A percentile compares a stretch with the other conserved stretches of the same genome.
These are phyloP conservation scores for Vesta saturnalis DNA, from an alignment of 2,888 invertebrate genomes.

Conservation along the genomic window DNA sequence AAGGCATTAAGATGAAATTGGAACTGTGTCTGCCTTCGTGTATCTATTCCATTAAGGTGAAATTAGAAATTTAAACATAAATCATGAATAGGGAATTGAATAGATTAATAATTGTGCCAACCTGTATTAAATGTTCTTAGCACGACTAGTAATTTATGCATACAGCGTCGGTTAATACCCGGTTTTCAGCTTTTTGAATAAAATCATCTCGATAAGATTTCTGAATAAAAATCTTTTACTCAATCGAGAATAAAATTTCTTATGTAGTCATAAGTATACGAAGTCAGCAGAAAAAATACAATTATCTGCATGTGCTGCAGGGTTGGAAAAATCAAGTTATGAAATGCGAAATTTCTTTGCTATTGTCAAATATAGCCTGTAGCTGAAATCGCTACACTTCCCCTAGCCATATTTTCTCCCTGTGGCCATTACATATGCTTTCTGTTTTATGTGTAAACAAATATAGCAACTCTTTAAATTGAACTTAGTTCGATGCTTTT, in stretches of 20 bases:
- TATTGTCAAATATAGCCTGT: neutral
- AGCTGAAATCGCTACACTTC: too few relatives aligned
- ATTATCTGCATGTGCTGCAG: too few relatives aligned
- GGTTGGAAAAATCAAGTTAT: too few relatives aligned
- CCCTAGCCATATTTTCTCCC: conserved; percentile 1
- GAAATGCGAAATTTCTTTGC: neutral
- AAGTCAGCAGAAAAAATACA: too few relatives aligned
- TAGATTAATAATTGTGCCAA: conserved; percentile 20
- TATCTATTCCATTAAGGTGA: conserved; percentile 19
- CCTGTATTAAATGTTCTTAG: conserved; percentile 4
- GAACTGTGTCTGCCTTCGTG: conserved; percentile 9
- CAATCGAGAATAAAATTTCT: too few relatives aligned
- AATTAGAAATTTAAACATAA: conserved; percentile 16
- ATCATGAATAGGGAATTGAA: conserved; percentile 19
- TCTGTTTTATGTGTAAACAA: neutral
- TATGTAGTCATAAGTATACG: too few relatives aligned
- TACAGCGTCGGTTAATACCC: too few relatives aligned
- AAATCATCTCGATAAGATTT: too few relatives aligned
- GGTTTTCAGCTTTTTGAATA: too few relatives aligned
- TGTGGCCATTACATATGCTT: neutral
- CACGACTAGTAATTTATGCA: neutral
- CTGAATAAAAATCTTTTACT: too few relatives aligned
- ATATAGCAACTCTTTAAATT: neutral
- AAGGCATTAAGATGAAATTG: neutral
- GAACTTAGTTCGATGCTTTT: neutral